Evolutionary conservation across 1,140 invertebrate species (phyloP), one percentile per base, ranked within the genome.

Genomic region (Marisa cornuarietis): DNA sequence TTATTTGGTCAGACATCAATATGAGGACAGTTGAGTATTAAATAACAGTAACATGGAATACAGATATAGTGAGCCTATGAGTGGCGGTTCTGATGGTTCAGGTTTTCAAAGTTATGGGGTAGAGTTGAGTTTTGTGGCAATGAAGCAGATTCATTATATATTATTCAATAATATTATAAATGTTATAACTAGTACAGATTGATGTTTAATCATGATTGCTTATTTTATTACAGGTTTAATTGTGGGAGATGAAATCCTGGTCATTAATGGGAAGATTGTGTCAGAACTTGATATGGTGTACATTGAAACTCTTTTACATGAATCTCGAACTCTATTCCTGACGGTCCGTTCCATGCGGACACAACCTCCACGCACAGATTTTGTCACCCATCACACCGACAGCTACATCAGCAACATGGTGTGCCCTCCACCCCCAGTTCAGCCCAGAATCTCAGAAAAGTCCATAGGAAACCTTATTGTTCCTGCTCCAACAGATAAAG

Each of bases 251-350:
- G 97, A 99, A 92, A 98, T 99, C 90, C 97, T 99, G 94, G 97
- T 99, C 86, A 98, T 99, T 91, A 99, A 99, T 92, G 96, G 97
- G 82, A 96, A 97, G 82, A 96, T 99, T 88, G 97, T 99, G 68
- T 97, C 96, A 83, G 97, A 99, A 92, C 93, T 99, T 91, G 97
- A 99, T 93, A 99, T 99, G 97, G 99, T 99, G 95, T 99, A 98
- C 93, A 94, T 99, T 88, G 98, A 99, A 91, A 91, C 89, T 95
- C 95, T 98, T 61, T 93, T 99, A 79, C 96, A 98, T 92, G 97
- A 99, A 91, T 97, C 98, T 88, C 93, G 96, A 61, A 95, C 96
- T 51, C 93, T 99, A n/a, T 97, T 96, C 92, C 96, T 99, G 94
- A 99, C 98, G 95, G 97, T 99, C 94, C 94, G 97, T 1, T 98